These are phyloP conservation scores for Anas platyrhynchos DNA, from an alignment of 2,113 vertebrate species.

Conservation along the genomic window DNA sequence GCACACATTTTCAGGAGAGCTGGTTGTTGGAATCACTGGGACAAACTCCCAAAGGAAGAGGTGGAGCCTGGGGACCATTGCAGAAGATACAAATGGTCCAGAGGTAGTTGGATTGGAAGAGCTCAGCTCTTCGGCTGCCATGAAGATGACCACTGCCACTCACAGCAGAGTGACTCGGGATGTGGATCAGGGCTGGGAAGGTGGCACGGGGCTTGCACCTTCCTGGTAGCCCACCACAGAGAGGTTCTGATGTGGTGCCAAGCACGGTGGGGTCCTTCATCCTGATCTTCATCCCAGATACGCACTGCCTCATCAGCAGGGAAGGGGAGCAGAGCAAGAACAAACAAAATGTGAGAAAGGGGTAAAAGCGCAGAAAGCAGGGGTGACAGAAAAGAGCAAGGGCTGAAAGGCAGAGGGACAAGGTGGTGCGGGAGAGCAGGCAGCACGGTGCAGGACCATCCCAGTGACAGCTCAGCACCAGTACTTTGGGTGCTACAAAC, in stretches of 20 bases:
- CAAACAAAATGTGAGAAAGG: background rate
- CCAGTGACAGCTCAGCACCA: background rate
- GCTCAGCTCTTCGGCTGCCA: background rate
- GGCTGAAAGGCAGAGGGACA: background rate
- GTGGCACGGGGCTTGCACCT: background rate
- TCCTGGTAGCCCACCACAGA: background rate
- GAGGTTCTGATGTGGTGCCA: background rate
- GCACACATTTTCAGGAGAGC: background rate
- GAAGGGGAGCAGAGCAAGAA: background rate
- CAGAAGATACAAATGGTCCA: background rate
- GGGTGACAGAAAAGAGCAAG: background rate
- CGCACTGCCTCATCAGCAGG: accelerated
- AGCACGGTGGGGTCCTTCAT: background rate
- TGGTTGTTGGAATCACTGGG: background rate
- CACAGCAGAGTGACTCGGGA: background rate
- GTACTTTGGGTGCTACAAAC: background rate
- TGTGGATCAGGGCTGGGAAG: background rate
- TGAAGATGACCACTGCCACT: background rate
- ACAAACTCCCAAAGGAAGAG: background rate
- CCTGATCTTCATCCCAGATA: background rate
- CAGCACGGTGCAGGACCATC: background rate
- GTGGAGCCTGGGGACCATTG: background rate
- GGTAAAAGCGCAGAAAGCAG: background rate
- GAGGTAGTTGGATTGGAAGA: background rate
- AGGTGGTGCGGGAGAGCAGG: background rate